These are phyloP conservation scores for Tricholaema leucomelas DNA, from an alignment of 2,113 vertebrate genomes.

Conservation along the genomic window DNA sequence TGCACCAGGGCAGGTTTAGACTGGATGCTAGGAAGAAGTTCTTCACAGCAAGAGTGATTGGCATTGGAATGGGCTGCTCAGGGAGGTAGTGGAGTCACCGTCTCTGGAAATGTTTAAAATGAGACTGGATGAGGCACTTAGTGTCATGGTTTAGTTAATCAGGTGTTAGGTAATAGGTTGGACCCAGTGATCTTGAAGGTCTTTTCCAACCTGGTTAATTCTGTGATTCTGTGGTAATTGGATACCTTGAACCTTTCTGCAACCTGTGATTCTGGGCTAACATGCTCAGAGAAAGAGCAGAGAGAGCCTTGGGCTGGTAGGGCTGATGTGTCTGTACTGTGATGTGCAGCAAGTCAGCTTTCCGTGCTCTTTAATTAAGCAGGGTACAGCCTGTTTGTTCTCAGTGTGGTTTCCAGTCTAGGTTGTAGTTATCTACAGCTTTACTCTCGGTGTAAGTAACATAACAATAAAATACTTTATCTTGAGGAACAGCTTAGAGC, in stretches of 20 bases:
- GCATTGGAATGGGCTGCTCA: no score
- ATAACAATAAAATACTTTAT: background rate
- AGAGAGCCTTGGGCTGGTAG: rapidly evolving
- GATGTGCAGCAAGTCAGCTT: background rate
- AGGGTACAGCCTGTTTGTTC: background rate
- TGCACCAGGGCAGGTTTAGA: no score
- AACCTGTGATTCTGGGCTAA: background rate
- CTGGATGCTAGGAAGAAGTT: no score
- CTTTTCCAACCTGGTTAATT: no score
- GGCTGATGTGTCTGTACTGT: background rate
- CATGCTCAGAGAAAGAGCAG: background rate
- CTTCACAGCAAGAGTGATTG: no score
- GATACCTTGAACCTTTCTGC: background rate
- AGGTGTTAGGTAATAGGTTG: no score
- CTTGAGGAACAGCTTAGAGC: background rate
- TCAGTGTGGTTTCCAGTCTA: background rate
- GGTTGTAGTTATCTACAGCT: background rate
- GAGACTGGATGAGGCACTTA: no score
- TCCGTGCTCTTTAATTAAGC: background rate
- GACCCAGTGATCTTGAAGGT: no score
- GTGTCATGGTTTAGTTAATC: no score
- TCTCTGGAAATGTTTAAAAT: no score
- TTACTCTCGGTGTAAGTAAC: background rate
- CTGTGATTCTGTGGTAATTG: background rate
- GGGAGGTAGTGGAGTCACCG: no score